Evolutionary conservation across 2,888 invertebrate species (phyloP).

Genomic region (Trachelus troglodyta): DNA sequence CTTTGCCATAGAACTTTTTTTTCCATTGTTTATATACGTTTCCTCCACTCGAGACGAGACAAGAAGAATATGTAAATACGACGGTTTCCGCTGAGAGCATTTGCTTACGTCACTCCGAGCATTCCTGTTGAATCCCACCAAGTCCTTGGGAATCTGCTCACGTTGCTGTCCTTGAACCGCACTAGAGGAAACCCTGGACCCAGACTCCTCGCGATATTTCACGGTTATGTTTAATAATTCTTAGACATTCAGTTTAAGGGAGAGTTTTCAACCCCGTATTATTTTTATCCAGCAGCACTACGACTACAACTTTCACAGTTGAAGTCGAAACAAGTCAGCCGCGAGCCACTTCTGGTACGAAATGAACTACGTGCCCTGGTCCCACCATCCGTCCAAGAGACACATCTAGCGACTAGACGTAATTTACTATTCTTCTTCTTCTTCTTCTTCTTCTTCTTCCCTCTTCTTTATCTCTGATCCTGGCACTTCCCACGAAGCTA

Average conservation of each 20-base stretch:
- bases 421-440: background rate
- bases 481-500: background rate
- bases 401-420: background rate
- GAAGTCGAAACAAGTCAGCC: slow-evolving; percentile 18
- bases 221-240: slow-evolving; percentile 54
- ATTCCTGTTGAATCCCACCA: background rate
- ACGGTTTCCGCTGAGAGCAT: background rate
- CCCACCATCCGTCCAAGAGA: background rate
- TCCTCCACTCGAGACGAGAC: background rate
- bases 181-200: background rate
- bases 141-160: slow-evolving; percentile 35
- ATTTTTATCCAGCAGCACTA: background rate
- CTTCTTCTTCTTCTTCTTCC: background rate
- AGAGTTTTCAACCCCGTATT: background rate
- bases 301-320: slow-evolving; percentile 16
- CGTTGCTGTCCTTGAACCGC: slow-evolving; percentile 28
- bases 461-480: background rate
- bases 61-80: background rate
- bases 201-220: slow-evolving; percentile 39
- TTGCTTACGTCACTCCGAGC: background rate
- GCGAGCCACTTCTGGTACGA: slow-evolving; percentile 38
- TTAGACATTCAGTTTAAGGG: slow-evolving; percentile 23
- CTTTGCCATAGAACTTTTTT: background rate
- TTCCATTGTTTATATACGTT: background rate
- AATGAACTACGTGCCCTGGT: slow-evolving; percentile 40